A percentile compares a stretch with the other conserved stretches of the same genome.
Evolutionary conservation across 2,113 vertebrate genomes (phyloP).

Genomic region (Bagarius yarrelli): DNA sequence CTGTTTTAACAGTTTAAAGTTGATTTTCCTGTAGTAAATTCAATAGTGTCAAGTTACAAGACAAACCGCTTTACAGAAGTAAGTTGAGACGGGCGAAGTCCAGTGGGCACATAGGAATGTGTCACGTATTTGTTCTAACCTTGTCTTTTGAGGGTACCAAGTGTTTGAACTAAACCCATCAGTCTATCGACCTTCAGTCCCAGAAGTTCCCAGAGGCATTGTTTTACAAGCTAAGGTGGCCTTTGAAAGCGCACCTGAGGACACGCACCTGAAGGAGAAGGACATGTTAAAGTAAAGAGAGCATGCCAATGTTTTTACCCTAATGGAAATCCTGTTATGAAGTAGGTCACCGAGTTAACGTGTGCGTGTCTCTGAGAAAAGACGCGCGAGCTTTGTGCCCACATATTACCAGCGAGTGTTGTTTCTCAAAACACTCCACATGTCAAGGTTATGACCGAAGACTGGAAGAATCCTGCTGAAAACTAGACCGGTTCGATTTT

Average conservation of each 20-base stretch:
- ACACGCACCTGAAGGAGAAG: background rate
- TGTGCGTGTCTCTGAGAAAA: conserved; percentile 13
- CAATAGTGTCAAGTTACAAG: too few species aligned
- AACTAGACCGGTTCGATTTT: background rate
- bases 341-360: conserved; percentile 4
- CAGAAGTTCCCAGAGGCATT: background rate
- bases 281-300: background rate
- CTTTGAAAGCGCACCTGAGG: background rate
- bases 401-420: conserved; percentile 36
- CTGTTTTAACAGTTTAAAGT: too few species aligned
- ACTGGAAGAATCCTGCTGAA: background rate
- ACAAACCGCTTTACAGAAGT: too few species aligned
- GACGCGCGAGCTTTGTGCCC: conserved; percentile 11
- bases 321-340: background rate
- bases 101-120: background rate
- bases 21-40: too few species aligned
- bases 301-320: background rate
- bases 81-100: too few species aligned
- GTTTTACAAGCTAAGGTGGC: background rate
- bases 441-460: conserved; percentile 44
- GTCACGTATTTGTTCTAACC: background rate
- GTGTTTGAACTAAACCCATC: conserved; percentile 15
- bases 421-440: conserved; percentile 38
- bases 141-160: conserved; percentile 6
- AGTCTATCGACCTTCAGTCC: conserved; percentile 17